Evolutionary conservation across 2,888 invertebrate species (phyloP), one percentile per base, ranked within the genome.

Genomic region (Polydrusus tereticollis): DNA sequence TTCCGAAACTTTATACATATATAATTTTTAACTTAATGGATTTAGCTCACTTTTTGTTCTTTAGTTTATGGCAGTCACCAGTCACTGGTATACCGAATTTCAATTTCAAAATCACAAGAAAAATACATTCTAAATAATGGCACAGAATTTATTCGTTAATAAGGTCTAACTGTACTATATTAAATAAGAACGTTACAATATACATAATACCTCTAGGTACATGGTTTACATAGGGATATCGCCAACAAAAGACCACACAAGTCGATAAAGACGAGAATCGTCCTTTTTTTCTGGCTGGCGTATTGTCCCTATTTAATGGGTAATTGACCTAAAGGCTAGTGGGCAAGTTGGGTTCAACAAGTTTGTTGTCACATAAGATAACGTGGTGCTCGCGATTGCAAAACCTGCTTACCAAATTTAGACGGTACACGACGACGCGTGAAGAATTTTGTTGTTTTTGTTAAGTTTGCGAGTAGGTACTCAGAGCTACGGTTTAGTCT

Each of bases 301-400:
- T 60, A 58, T 69, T 69, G 69, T 69, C 69, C 69, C 29, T 58
- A 36, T 52, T 64, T 64, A 69, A 57, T 64, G 64, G 69, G 36
- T 69, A 69, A 69, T 64, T 69, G 58, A 47, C 64, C 45, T 50
- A 63, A 45, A 64, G 69, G 57, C 66, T 43, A 69, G 55, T 63
- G 69, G 69, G 69, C 65, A 47, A 69, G 57, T 69, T 63, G 69
- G 69, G 41, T 69, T 45, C 57, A 43, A 50, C 58, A 58, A 58
- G 45, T 59, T 50, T 36, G 43, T 58, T 58, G 29, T 67, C 47
- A 36, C 33, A 26, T 41, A 8, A 20, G 43, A 55, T 52, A 38
- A 65, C 43, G 57, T n/a, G 57, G 57, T 55, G 65, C 18, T 7
- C 36, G 36, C 33, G 52, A 62, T 47, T 43, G n/a, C 23, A 60